These are phyloP conservation scores for Tolypeutes matacus DNA, from an alignment of 2,797 vertebrate species.

Conservation along the genomic window DNA sequence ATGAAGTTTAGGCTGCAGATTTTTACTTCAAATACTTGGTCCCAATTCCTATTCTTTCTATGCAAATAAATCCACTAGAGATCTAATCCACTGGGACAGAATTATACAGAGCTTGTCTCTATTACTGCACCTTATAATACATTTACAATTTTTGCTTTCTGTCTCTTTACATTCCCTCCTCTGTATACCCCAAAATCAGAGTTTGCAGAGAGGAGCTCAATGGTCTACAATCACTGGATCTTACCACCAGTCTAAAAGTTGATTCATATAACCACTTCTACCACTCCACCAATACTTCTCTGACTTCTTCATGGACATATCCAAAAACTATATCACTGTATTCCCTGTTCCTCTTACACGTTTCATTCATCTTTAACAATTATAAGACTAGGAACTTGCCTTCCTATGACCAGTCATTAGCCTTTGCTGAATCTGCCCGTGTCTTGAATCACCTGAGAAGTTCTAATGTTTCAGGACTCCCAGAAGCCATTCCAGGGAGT, in stretches of 20 bases:
- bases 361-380: neutral
- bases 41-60: slow-evolving; percentile 60
- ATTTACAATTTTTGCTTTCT: slow-evolving; percentile 32
- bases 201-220: neutral
- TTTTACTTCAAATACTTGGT: slow-evolving; percentile 71
- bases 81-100: slow-evolving; percentile 21
- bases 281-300: neutral
- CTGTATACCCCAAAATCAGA: neutral
- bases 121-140: slow-evolving; percentile 51
- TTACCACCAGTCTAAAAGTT: neutral
- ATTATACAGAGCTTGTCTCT: slow-evolving; percentile 20
- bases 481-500: neutral
- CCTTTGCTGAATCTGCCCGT: neutral
- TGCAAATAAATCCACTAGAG: slow-evolving; percentile 52
- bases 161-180: slow-evolving; percentile 9
- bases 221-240: neutral
- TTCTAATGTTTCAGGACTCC: neutral
- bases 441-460: neutral
- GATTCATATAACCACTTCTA: neutral
- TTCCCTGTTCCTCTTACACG: neutral
- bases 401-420: neutral
- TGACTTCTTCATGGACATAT: neutral
- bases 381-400: neutral
- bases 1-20: slow-evolving; percentile 48
- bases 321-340: neutral